These are phyloP conservation scores for Syngnathus rostellatus DNA, from an alignment of 2,797 vertebrate species.

Conservation along the genomic window DNA sequence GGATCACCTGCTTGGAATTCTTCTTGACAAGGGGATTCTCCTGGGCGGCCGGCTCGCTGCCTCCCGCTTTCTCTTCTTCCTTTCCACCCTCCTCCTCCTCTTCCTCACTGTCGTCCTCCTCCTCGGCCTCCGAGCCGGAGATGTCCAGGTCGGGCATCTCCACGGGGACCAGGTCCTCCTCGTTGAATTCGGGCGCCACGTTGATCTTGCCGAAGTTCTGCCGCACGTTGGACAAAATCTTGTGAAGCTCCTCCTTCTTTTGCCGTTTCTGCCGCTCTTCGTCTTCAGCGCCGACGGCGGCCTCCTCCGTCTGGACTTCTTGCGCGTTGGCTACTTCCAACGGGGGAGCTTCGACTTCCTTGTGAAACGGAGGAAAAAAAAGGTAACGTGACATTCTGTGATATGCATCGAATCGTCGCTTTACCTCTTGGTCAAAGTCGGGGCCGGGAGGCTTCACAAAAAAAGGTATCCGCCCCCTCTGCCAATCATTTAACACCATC, in stretches of 20 bases:
- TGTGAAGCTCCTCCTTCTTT: slow-evolving; percentile 63
- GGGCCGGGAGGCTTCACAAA: slow-evolving; percentile 88
- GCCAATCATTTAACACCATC: slow-evolving; percentile 99
- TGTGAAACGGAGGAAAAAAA: slow-evolving; percentile 5
- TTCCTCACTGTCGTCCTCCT: slow-evolving; percentile 27
- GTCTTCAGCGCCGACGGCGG: slow-evolving; percentile 30
- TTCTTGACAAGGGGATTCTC: slow-evolving; percentile 31
- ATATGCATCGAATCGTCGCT: neutral
- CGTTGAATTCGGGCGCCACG: slow-evolving; percentile 84
- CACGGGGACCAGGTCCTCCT: slow-evolving; percentile 86
- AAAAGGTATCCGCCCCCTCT: slow-evolving; percentile 94
- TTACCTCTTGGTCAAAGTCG: slow-evolving; percentile 49
- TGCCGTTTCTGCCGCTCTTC: slow-evolving; percentile 29
- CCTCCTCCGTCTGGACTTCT: slow-evolving; percentile 41
- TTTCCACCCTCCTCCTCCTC: slow-evolving; percentile 27
- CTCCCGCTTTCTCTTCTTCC: slow-evolving; percentile 20
- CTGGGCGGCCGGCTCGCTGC: slow-evolving; percentile 19
- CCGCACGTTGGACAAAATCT: slow-evolving; percentile 75
- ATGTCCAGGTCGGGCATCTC: slow-evolving; percentile 77
- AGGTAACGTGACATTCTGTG: neutral
- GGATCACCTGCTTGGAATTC: slow-evolving; percentile 69
- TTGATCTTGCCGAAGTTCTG: slow-evolving; percentile 95
- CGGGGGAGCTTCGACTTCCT: slow-evolving; percentile 25
- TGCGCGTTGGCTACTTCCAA: slow-evolving; percentile 21
- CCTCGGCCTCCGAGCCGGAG: slow-evolving; percentile 57